Base-by-base conservation (phyloP, 2,113 vertebrate genomes). In the Cyprinus carpio region DNA sequence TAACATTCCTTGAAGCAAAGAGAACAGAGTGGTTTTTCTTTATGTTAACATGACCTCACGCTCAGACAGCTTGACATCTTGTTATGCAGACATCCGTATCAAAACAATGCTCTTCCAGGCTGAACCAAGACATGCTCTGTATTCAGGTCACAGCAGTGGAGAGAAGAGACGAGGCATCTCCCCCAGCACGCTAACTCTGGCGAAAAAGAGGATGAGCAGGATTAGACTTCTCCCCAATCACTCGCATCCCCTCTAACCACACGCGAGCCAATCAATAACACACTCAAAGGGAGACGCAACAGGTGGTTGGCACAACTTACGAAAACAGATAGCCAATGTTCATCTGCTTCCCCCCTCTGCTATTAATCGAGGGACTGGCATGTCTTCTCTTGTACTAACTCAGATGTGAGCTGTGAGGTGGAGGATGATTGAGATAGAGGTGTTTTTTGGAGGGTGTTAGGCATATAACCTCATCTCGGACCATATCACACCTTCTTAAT, bases 1-100 rank as follows among this genome's bases (percentile, higher is more conserved):
- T 91, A 56, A 89, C 92, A 93, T 92, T 92, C 90, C 4, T 46
- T 40, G 27, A 46, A 85, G 91, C 81, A 20, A 49, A 88, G 76
- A 11, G 43, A 46, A 12, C 43, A 46, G 10, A 43, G 43, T 46
- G 89, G 88, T 60, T 88, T 54, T 88, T 87, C 89, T 88, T 90
- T 89, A 90, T 91, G 89, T 92, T 91, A 93, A 93, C 89, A 90
- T 91, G 87, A 89, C 90, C 84, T 87, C 81, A 83, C 82, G 82
- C 86, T 92, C 92, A 83, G 89, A 85, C 88, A 58, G 85, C 83
- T 88, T 93, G 92, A 92, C 92, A 92, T 90, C 91, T 90, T 89
- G 89, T 90, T 93, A 92, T 93, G 91, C 91, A 93, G 93, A 94
- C 91, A 89, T 87, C 87, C 74, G 40, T 5, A 29, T 87, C 87